Evolutionary conservation across 2,113 vertebrate species (phyloP).

Genomic region (Stegostoma tigrinum): DNA sequence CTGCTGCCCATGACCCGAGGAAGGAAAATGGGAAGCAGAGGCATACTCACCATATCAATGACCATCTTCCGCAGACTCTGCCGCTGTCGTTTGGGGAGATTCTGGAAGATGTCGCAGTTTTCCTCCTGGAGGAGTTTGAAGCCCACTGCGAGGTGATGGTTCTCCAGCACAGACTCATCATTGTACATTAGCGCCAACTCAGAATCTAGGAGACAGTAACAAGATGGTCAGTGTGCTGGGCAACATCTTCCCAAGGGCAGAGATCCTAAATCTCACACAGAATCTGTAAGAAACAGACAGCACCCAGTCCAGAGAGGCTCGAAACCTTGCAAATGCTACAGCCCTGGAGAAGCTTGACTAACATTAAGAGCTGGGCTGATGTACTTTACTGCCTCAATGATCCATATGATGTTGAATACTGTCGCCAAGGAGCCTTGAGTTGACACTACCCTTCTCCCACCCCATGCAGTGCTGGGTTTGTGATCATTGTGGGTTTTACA

Average conservation of each 20-base stretch:
- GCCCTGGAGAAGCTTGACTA: not conserved
- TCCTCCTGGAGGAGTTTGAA: constrained; percentile 89
- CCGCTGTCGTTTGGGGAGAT: constrained; percentile 78
- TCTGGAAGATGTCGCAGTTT: constrained; percentile 94
- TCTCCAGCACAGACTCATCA: constrained; percentile 87
- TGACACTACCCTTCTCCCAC: not conserved
- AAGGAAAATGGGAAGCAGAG: not conserved
- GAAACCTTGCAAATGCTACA: not conserved
- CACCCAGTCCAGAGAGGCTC: no score
- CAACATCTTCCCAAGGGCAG: not conserved
- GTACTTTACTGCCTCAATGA: not conserved
- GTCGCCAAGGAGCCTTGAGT: not conserved
- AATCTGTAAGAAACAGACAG: no score
- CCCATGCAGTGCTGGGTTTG: not conserved
- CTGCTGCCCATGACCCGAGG: not conserved
- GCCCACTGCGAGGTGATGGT: constrained; percentile 87
- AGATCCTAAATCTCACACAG: not conserved
- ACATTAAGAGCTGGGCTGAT: not conserved
- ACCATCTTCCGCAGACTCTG: constrained; percentile 86
- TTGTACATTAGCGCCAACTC: constrained; percentile 94
- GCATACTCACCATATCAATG: constrained; percentile 77
- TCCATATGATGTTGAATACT: no score
- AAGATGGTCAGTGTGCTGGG: not conserved
- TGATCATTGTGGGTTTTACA: no score
- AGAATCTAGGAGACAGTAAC: constrained; percentile 61